These are phyloP conservation scores for Melanargia galathea DNA, from an alignment of 2,888 invertebrate species.

Conservation along the genomic window DNA sequence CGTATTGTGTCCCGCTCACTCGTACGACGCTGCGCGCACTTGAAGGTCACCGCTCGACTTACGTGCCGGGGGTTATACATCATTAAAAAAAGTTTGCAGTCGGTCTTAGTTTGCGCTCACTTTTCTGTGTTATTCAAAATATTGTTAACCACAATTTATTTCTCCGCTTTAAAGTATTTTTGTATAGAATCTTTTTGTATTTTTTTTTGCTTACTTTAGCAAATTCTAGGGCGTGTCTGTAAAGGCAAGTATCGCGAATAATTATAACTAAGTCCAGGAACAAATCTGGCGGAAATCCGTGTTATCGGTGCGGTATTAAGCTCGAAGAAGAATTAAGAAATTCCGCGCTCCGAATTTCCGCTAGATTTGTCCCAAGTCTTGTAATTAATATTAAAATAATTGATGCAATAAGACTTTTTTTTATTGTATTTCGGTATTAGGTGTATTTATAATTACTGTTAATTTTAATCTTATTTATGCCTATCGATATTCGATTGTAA, in stretches of 20 bases:
- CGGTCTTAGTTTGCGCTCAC: neutral
- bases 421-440: constrained; percentile 51
- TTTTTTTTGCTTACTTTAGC: constrained; percentile 13
- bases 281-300: neutral
- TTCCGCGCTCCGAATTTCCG: neutral
- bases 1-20: too few species aligned
- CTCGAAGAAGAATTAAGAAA: too few species aligned
- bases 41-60: too few species aligned
- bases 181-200: constrained; percentile 26
- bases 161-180: constrained; percentile 23
- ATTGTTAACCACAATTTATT: neutral
- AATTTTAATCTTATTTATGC: constrained; percentile 61
- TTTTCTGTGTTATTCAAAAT: neutral
- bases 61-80: too few species aligned
- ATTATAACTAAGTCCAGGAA: neutral
- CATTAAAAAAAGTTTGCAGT: too few species aligned
- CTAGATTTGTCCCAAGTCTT: neutral
- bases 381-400: constrained; percentile 1
- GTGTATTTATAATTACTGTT: constrained; percentile 47
- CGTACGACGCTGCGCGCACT: too few species aligned
- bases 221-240: constrained; percentile 22
- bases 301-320: too few species aligned
- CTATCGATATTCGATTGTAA: constrained; percentile 65
- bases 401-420: constrained; percentile 24
- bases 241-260: constrained; percentile 18